These are phyloP conservation scores for Okamejei kenojei DNA, from an alignment of 2,797 vertebrate genomes.

Conservation along the genomic window DNA sequence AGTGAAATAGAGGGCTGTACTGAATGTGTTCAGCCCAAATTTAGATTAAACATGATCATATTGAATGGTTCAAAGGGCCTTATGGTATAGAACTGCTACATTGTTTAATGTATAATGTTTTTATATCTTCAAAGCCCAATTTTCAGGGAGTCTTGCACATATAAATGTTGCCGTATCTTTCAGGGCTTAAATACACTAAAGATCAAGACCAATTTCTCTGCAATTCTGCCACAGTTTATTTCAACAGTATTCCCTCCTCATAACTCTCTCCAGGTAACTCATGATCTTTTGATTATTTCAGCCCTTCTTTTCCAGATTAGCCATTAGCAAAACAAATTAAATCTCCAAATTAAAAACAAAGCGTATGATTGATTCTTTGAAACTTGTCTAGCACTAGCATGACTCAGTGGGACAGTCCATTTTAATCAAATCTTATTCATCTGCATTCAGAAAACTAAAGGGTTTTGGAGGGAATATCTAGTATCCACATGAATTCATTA, in stretches of 20 bases:
- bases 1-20: no score
- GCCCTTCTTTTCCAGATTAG: not conserved
- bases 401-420: not conserved
- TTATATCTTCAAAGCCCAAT: not conserved
- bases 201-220: not conserved
- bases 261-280: not conserved
- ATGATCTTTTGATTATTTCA: not conserved
- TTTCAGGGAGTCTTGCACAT: not conserved
- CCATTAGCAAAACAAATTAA: not conserved
- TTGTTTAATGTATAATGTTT: no score
- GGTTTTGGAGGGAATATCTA: not conserved
- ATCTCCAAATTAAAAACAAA: not conserved
- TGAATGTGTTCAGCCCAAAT: no score
- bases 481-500: not conserved
- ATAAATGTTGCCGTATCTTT: not conserved
- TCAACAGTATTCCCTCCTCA: not conserved
- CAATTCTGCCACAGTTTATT: not conserved
- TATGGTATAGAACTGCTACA: no score
- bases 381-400: not conserved
- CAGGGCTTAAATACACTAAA: not conserved
- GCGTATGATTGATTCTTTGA: not conserved
- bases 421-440: not conserved
- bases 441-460: not conserved
- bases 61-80: no score
- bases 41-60: no score